Base-by-base conservation (phyloP, 2,888 invertebrate genomes). In the Dicranocentrus wangi region DNA sequence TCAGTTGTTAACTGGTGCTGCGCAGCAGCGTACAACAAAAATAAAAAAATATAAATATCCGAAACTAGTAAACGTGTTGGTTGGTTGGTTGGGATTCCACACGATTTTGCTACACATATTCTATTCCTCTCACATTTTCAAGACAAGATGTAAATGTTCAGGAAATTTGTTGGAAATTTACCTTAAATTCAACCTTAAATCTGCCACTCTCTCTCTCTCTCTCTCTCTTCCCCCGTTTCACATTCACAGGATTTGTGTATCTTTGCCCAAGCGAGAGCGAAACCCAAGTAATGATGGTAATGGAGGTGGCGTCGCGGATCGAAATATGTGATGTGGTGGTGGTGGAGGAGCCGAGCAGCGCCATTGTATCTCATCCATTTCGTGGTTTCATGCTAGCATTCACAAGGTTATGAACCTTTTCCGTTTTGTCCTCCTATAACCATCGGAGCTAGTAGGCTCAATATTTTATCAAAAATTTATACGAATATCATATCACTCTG, bases 371-470 rank as follows among this genome's bases (percentile, higher is more conserved):
- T 39, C 63, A 63, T 63, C 42, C 39, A 39, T 42, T 63, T 63
- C 42, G 66, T 66, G 66, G 66, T 66, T 66, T 47, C 43, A 66
- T 66, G 66, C 19, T 47, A 66, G 66, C 25, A 43, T 66, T 43
- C 47, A 66, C 47, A 43, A 66, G 47, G 47, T 66, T 66, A 66
- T 66, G 66, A 47, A 66, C 66, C 27, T 66, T 43, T 66, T 66
- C 66, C 66, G 43, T 25, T n/a, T 10, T 13, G 39, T 39, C 39
- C 39, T 39, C 13, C 13, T 13, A 39, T 39, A n/a, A n/a, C n/a
- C n/a, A n/a, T n/a, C n/a, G n/a, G n/a, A n/a, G n/a, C n/a, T n/a
- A n/a, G n/a, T n/a, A n/a, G n/a, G n/a, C n/a, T n/a, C n/a, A n/a
- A n/a, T n/a, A n/a, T n/a, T n/a, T n/a, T n/a, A n/a, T n/a, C n/a